Percentiles rank a stretch among this genome's conserved stretches.
Conservation (phyloP, 2,888 invertebrate species). For the Eupithecia insigniata region DNA sequence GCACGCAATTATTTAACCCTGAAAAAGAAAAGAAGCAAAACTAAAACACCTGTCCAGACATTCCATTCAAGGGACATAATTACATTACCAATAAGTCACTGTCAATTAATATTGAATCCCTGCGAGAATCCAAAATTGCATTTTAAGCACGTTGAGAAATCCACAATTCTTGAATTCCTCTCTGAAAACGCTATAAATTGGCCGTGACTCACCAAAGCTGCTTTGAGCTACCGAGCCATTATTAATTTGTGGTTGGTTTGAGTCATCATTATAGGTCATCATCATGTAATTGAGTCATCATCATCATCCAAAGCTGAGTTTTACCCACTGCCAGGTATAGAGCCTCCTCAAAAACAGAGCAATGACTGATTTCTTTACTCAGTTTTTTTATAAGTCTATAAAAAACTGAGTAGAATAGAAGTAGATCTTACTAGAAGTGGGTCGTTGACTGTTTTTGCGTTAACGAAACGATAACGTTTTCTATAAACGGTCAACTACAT, state of each 20-base stretch:
- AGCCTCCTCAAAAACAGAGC: not conserved
- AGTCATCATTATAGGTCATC: not conserved
- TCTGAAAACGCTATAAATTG: not conserved
- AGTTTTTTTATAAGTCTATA: too few species aligned
- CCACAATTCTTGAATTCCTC: not conserved
- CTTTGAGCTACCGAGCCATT: not conserved
- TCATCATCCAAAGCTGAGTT: not conserved
- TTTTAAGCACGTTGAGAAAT: slow-evolving; percentile 13
- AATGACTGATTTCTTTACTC: too few species aligned
- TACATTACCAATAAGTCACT: not conserved
- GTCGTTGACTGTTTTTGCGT: too few species aligned
- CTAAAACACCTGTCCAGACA: not conserved
- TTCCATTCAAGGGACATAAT: not conserved
- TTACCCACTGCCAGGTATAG: not conserved
- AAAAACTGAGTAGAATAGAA: too few species aligned
- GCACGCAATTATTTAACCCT: not conserved
- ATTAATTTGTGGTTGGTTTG: slow-evolving; percentile 5
- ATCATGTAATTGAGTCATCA: not conserved
- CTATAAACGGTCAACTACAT: too few species aligned
- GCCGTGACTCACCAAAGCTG: not conserved
- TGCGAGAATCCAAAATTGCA: slow-evolving; percentile 16
- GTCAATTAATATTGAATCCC: slow-evolving; percentile 14
- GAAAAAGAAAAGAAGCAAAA: not conserved
- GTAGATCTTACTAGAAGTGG: too few species aligned
- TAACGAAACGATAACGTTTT: too few species aligned